Evolutionary conservation across 2,888 invertebrate genomes (phyloP), one percentile per base, ranked within the genome.

Genomic region (Oxyteleia sp.): DNA sequence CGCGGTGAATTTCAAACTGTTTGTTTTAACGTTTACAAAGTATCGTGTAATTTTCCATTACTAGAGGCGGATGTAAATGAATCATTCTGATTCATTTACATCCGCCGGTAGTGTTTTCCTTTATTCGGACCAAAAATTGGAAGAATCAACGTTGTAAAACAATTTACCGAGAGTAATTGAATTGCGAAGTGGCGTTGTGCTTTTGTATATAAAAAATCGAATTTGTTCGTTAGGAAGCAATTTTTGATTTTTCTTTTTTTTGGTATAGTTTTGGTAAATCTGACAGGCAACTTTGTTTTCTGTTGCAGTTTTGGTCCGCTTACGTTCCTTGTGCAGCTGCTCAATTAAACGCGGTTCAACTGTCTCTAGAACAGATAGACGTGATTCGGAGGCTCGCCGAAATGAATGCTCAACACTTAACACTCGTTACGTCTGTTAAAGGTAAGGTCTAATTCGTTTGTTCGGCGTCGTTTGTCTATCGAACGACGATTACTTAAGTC

Each of bases 281-380:
- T n/a, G n/a, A n/a, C n/a, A n/a, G n/a, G n/a, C n/a, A n/a, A n/a
- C n/a, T n/a, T n/a, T n/a, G n/a, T n/a, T n/a, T n/a, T n/a, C n/a
- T n/a, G n/a, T n/a, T n/a, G n/a, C n/a, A n/a, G n/a, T n/a, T n/a
- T n/a, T n/a, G n/a, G n/a, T n/a, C n/a, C n/a, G n/a, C n/a, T n/a
- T n/a, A n/a, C n/a, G n/a, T n/a, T n/a, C n/a, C n/a, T n/a, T n/a
- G n/a, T n/a, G n/a, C 96, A 87, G 96, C 97, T 23, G 96, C 97
- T 90, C 96, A 97, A 92, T 94, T 96, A 92, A 97, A 97, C 92
- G 97, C 97, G 68, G 97, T 96, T 92, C 97, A 97, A 93, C 94
- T 97, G 88, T 97, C 97, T 82, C 94, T 97, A 88, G 97, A 97
- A 93, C 97, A 97, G 94, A 97, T 97, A 93, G 97, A 97, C 94